phyloP scores from a whole-genome alignment of 2,888 invertebrate species.

The Zeuzera pyrina region DNA sequence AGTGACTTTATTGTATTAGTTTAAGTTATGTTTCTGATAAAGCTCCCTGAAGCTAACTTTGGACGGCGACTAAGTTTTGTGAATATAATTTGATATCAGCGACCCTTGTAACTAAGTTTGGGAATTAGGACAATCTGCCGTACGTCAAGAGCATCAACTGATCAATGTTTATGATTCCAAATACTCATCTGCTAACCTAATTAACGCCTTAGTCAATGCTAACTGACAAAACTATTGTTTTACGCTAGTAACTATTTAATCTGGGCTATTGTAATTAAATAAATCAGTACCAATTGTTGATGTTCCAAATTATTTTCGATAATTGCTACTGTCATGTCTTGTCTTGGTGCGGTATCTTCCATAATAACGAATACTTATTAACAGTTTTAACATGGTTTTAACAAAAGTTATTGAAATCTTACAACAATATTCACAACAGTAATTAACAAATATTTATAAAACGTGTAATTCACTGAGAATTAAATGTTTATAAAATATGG shows the following conservation, averaged over 20 bases:
- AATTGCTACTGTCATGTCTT: too few species aligned
- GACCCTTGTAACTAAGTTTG: conserved; percentile 48
- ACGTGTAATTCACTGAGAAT: too few species aligned
- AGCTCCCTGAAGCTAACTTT: conserved; percentile 20
- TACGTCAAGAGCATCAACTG: conserved; percentile 27
- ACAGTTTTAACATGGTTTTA: too few species aligned
- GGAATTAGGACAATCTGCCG: conserved; percentile 42
- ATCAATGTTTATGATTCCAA: conserved; percentile 22
- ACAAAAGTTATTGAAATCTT: too few species aligned
- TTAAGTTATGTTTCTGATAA: conserved; percentile 28
- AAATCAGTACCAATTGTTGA: too few species aligned
- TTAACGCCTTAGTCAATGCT: not conserved
- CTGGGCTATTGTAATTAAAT: not conserved
- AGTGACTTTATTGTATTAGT: conserved; percentile 33
- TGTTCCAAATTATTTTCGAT: too few species aligned
- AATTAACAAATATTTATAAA: too few species aligned
- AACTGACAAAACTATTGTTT: not conserved
- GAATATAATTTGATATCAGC: conserved; percentile 38
- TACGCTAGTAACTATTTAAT: not conserved
- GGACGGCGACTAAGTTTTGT: conserved; percentile 31
- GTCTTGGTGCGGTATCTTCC: too few species aligned
- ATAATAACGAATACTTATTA: too few species aligned
- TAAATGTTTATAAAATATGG: too few species aligned
- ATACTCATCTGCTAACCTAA: conserved; percentile 11
- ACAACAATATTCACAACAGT: too few species aligned